Conservation (phyloP, 2,797 vertebrate genomes). For the Clangula hyemalis region DNA sequence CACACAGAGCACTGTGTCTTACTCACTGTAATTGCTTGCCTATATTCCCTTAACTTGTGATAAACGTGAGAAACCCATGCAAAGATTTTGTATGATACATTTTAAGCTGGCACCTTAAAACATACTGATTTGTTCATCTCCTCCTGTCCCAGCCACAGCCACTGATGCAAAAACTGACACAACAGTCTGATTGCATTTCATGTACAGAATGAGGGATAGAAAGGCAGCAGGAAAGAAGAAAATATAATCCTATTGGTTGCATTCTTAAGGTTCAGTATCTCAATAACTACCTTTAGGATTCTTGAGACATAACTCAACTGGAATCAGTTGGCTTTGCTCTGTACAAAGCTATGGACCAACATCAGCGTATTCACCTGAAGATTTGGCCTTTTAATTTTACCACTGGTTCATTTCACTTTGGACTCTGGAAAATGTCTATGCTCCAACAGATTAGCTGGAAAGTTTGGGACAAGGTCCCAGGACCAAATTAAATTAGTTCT, state of each 20-base stretch:
- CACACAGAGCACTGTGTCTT: not conserved
- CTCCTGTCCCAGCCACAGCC: not conserved
- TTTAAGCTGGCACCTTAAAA: not conserved
- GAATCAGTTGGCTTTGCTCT: not conserved
- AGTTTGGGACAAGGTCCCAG: constrained; percentile 17
- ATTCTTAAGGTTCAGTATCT: not conserved
- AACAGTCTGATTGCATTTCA: not conserved
- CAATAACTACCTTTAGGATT: not conserved
- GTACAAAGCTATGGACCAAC: not conserved
- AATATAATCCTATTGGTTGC: not conserved
- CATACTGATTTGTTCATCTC: not conserved
- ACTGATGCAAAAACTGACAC: not conserved
- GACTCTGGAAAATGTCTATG: not conserved
- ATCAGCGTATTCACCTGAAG: not conserved
- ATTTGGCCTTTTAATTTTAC: not conserved
- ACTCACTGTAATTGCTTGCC: not conserved
- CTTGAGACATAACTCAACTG: not conserved
- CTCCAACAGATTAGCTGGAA: not conserved
- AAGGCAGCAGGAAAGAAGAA: not conserved
- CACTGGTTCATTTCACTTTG: not conserved
- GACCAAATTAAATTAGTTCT: constrained; percentile 55
- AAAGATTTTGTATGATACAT: not conserved
- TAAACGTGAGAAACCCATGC: not conserved
- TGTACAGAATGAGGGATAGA: not conserved
- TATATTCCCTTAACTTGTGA: not conserved